A percentile compares a stretch with the other conserved stretches of the same genome.
phyloP scores from a whole-genome alignment of 2,888 invertebrate species.

The Magallana nippona region DNA sequence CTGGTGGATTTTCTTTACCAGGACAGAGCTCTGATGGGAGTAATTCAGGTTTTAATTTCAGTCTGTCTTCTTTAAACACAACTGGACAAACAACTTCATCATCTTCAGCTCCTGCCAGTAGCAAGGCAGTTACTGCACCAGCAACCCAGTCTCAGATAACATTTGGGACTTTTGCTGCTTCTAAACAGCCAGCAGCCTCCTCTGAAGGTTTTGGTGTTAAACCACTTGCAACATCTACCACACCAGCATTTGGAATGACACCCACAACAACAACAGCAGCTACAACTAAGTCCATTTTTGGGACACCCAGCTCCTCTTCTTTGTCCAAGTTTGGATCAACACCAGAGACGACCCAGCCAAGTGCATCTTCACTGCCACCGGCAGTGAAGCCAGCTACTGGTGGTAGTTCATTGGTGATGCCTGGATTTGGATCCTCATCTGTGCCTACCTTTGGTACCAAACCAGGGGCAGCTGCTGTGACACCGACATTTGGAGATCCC shows the following conservation, averaged over 20 bases:
- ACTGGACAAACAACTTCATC: neutral
- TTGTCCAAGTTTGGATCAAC: neutral
- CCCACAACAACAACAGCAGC: neutral
- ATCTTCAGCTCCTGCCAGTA: neutral
- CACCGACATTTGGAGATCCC: neutral
- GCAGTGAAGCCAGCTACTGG: neutral
- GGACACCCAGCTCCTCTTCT: slow-evolving; percentile 30
- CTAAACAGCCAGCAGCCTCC: neutral
- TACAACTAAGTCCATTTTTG: slow-evolving; percentile 24
- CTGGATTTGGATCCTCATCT: slow-evolving; percentile 12
- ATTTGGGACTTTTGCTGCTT: neutral
- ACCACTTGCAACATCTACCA: slow-evolving; percentile 18
- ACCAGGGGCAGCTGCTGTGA: neutral
- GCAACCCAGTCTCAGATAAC: neutral
- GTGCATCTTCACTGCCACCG: slow-evolving; percentile 1
- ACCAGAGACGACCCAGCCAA: slow-evolving; percentile 10
- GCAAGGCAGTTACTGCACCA: neutral
- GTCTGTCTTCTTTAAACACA: neutral
- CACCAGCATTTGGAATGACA: slow-evolving; percentile 29
- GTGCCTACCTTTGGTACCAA: slow-evolving; percentile 22
- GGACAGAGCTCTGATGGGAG: slow-evolving; percentile 6
- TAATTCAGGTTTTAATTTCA: neutral
- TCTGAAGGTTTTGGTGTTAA: slow-evolving; percentile 1
- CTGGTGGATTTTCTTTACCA: neutral
- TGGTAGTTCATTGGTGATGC: neutral